Conservation (phyloP, 2,113 vertebrate genomes). For the Caretta caretta region DNA sequence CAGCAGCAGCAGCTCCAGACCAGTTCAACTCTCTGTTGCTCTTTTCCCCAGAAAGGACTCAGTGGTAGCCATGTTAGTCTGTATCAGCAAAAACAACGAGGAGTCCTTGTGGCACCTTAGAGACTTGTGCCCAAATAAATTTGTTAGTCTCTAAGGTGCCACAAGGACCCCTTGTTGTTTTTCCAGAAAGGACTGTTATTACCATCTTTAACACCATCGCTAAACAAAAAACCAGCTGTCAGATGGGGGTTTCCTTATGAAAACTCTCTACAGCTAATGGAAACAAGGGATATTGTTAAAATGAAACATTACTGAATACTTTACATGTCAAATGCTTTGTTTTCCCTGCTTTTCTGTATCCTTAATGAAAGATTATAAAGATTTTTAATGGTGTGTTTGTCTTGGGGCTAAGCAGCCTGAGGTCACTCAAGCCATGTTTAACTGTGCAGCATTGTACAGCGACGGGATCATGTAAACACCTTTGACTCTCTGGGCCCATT, state of each 20-base stretch:
- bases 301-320: background rate
- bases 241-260: background rate
- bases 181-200: background rate
- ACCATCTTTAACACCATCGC: background rate
- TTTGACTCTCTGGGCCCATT: background rate
- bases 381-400: background rate
- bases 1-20: background rate
- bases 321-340: background rate
- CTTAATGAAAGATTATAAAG: background rate
- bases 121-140: too few species aligned
- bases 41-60: background rate
- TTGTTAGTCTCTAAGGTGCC: too few species aligned
- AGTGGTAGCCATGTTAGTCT: too few species aligned
- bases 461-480: background rate
- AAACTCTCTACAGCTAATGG: background rate
- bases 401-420: too few species aligned
- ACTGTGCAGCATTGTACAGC: background rate
- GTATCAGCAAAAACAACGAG: too few species aligned
- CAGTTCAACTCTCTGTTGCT: background rate
- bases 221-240: background rate
- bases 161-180: too few species aligned
- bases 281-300: background rate
- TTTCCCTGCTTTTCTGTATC: background rate
- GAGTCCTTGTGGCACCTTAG: too few species aligned
- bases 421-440: background rate